Evolutionary conservation across 2,113 vertebrate genomes (phyloP).

Genomic region (Pangasianodon hypophthalmus): DNA sequence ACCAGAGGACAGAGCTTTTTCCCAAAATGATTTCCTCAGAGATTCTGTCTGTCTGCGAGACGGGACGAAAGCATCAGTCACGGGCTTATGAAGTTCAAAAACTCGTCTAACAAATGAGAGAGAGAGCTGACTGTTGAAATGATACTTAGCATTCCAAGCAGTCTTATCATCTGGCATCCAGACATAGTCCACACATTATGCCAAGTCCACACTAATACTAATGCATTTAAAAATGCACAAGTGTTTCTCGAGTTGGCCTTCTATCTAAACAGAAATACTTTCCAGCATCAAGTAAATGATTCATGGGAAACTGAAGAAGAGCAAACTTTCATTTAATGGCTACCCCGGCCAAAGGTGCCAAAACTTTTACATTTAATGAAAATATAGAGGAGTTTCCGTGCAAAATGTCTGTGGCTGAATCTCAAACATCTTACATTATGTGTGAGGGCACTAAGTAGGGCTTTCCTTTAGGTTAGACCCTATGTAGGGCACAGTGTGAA

Average conservation of each 20-base stretch:
- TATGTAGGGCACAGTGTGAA: neutral
- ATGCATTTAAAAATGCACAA: neutral
- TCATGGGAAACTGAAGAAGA: neutral
- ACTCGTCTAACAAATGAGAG: neutral
- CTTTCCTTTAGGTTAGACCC: too few relatives aligned
- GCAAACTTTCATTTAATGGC: neutral
- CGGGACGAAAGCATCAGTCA: neutral
- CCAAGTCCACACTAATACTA: neutral
- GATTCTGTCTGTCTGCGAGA: neutral
- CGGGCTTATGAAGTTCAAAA: constrained; percentile 9
- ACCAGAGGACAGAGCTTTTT: neutral
- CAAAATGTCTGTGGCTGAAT: neutral
- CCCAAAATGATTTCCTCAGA: neutral
- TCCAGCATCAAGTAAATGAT: neutral
- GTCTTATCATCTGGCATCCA: neutral
- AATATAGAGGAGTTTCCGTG: too few relatives aligned
- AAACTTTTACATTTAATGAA: neutral
- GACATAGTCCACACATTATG: neutral
- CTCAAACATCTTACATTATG: neutral
- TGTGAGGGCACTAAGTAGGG: neutral
- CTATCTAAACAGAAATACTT: neutral
- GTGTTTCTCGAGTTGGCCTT: neutral
- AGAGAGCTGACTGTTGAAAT: neutral
- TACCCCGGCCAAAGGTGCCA: neutral
- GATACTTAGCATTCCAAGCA: neutral